phyloP scores from a whole-genome alignment of 2,888 invertebrate genomes.

The Eurytoma californica region DNA sequence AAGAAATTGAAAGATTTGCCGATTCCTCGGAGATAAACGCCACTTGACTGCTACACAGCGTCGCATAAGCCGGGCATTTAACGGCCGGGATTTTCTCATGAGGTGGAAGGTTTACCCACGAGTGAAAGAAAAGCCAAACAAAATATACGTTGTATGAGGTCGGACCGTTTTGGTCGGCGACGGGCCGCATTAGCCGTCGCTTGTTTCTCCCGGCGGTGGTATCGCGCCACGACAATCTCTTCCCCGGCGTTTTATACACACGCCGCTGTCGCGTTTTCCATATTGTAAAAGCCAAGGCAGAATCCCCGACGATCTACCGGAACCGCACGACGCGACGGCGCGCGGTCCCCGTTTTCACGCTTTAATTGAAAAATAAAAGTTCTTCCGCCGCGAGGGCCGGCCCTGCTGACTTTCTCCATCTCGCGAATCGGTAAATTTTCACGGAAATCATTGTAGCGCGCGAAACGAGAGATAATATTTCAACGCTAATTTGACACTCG shows the following conservation, averaged over 20 bases:
- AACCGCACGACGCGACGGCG: background rate
- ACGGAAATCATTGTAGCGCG: background rate
- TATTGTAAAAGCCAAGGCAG: constrained; percentile 41
- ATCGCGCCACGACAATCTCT: constrained; percentile 52
- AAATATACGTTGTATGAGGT: constrained; percentile 21
- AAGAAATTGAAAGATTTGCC: no score
- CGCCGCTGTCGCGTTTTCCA: constrained; percentile 35
- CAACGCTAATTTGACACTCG: constrained; percentile 41
- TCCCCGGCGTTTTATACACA: constrained; percentile 14
- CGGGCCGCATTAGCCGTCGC: constrained; percentile 31
- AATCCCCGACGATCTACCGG: constrained; percentile 27
- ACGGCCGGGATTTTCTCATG: constrained; percentile 1
- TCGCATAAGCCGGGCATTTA: background rate
- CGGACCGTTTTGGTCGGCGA: background rate
- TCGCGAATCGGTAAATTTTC: constrained; percentile 6
- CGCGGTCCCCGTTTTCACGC: constrained; percentile 45
- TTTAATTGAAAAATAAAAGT: constrained; percentile 55
- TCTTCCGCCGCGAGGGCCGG: background rate
- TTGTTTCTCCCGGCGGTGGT: constrained; percentile 12
- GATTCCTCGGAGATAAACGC: no score
- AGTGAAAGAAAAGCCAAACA: background rate
- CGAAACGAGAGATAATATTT: constrained; percentile 32
- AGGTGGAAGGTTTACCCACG: background rate
- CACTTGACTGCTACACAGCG: no score
- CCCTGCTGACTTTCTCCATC: constrained; percentile 38